Evolutionary conservation across 2,113 vertebrate genomes (phyloP), one percentile per base, ranked within the genome.

Genomic region (Syngnathus floridae): DNA sequence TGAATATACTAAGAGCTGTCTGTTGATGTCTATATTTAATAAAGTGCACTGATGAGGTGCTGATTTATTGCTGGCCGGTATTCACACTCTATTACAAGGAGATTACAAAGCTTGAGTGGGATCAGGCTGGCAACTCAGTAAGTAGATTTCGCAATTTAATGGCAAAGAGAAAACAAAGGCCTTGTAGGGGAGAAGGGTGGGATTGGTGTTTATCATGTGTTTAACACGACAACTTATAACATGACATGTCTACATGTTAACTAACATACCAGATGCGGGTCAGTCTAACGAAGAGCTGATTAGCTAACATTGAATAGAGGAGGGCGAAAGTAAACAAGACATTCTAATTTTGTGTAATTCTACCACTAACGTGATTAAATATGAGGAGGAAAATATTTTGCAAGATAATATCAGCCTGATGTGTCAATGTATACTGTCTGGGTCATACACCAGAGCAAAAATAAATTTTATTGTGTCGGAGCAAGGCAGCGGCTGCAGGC

Each of bases 11-110:
- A 89, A 88, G 86, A 89, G 87, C 89, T 91, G 90, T 90, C 89
- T 91, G 89, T 91, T 89, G 89, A 88, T 91, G 88, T 91, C 88
- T 91, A 91, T 91, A 91, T 91, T 91, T 91, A 91, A 91, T 91
- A 90, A 90, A 91, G 88, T 88, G 83, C 82, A 76, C 87, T 92
- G 90, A 92, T 90, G 89, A 92, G 88, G 85, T 88, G 87, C 87
- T 90, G 90, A 92, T 92, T 91, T 91, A 92, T 91, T 81, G 86
- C 81, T 74, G 78, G 77, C 84, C 88, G 88, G 89, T 90, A 90
- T 91, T 92, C 89, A 88, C 89, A 91, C 88, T 89, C 88, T 89
- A 92, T 91, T 91, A 91, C 90, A 88, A 85, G 86, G 83, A 91
- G 89, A 91, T 91, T 91, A 90, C 85, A 75, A 78, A 84, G 89